These are phyloP conservation scores for Pristionchus arcanus DNA, from an alignment of 2,888 invertebrate species.

Conservation along the genomic window DNA sequence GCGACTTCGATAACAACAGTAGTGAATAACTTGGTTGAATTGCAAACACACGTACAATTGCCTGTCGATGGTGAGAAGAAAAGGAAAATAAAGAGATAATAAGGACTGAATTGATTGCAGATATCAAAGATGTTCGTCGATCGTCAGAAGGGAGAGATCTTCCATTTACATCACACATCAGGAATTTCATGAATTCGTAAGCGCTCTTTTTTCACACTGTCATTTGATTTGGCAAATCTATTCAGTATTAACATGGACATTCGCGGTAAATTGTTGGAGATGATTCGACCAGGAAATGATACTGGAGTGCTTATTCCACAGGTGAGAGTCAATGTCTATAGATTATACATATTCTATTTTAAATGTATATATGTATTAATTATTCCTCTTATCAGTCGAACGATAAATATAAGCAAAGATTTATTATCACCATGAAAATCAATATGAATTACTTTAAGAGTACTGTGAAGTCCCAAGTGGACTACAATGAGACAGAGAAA, in stretches of 20 bases:
- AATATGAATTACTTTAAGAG: not conserved
- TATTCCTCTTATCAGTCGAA: too few relatives aligned
- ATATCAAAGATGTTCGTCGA: slow-evolving; percentile 7
- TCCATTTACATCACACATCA: not conserved
- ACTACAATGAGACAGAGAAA: slow-evolving; percentile 29
- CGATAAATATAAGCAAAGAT: not conserved
- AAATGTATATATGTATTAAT: not conserved
- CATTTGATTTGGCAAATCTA: not conserved
- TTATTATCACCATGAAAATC: not conserved
- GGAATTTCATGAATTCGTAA: not conserved
- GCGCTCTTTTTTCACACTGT: not conserved
- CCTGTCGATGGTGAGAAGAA: slow-evolving; percentile 43
- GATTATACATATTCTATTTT: not conserved
- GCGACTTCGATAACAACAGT: slow-evolving; percentile 33
- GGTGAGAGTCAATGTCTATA: not conserved
- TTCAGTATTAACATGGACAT: not conserved
- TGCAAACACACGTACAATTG: slow-evolving; percentile 38
- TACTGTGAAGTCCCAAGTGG: not conserved
- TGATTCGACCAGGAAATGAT: not conserved
- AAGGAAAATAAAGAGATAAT: not conserved
- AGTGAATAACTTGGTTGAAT: not conserved
- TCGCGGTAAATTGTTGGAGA: not conserved
- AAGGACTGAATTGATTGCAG: not conserved
- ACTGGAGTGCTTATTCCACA: slow-evolving; percentile 24
- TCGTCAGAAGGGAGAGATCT: not conserved